These are phyloP conservation scores for Aethina tumida DNA, from an alignment of 1,140 invertebrate genomes.

Conservation along the genomic window DNA sequence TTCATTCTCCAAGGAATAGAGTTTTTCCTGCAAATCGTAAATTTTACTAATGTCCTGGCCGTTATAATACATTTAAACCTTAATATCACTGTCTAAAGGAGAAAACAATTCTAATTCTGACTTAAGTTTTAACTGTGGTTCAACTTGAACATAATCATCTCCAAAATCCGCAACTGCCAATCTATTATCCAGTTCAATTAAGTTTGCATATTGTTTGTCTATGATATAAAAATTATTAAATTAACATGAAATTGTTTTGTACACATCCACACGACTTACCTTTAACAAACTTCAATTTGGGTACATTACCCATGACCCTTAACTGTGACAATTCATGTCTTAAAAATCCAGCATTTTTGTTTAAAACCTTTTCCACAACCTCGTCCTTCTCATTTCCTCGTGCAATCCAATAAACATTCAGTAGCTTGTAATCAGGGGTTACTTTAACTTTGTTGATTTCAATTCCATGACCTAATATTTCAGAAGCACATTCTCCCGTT, in stretches of 20 bases:
- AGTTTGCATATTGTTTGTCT: conserved; percentile 44
- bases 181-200: conserved; percentile 45
- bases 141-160: conserved; percentile 43
- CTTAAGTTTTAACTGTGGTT: conserved; percentile 36
- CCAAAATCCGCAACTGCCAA: conserved; percentile 50
- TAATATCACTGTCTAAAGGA: conserved; percentile 38
- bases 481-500: conserved; percentile 48
- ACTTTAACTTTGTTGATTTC: conserved; percentile 59
- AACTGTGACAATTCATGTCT: conserved; percentile 59
- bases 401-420: conserved; percentile 61
- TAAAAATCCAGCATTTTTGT: conserved; percentile 42
- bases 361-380: conserved; percentile 43
- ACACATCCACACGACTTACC: conserved; percentile 30
- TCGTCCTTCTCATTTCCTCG: conserved; percentile 38
- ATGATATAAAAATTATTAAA: conserved; percentile 11
- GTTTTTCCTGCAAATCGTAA: conserved; percentile 6
- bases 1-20: conserved; percentile 35
- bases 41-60: conserved; percentile 8
- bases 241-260: neutral
- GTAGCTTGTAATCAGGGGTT: conserved; percentile 46
- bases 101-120: conserved; percentile 38
- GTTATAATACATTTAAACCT: no score
- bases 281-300: conserved; percentile 59
- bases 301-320: conserved; percentile 57
- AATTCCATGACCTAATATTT: conserved; percentile 51